A percentile compares a stretch with the other conserved stretches of the same genome.
Conservation (phyloP, 2,113 vertebrate species). For the Microcebus tavaratra region DNA sequence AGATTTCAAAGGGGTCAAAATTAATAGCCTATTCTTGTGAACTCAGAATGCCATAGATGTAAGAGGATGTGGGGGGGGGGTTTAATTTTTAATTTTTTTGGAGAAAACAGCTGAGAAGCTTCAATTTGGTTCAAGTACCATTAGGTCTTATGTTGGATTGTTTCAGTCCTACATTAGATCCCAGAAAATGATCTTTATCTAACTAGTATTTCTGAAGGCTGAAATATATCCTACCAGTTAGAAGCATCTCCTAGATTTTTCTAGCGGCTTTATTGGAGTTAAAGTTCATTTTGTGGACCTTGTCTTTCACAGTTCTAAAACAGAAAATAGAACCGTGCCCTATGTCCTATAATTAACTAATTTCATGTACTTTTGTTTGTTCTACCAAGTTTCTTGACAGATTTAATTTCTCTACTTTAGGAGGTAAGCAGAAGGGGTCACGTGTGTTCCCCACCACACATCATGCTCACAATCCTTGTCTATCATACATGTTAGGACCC, state of each 20-base stretch:
- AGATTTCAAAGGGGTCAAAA: neutral
- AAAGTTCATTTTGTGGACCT: neutral
- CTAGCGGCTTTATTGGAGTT: neutral
- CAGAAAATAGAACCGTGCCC: neutral
- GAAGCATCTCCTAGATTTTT: slow-evolving; percentile 2
- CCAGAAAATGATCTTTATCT: neutral
- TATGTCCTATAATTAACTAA: neutral
- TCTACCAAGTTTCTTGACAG: neutral
- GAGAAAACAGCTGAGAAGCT: neutral
- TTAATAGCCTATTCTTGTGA: neutral
- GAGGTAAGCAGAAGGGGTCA: neutral
- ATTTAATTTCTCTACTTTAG: neutral
- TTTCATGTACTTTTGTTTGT: neutral
- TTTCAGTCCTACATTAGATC: neutral
- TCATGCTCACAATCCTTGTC: neutral
- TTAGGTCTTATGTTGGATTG: neutral
- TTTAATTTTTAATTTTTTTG: neutral
- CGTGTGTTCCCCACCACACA: neutral
- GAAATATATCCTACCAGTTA: neutral
- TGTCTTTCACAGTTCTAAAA: neutral
- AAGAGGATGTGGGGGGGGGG: neutral
- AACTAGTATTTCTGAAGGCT: neutral
- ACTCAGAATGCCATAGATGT: neutral
- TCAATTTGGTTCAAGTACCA: neutral
- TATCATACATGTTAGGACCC: neutral